Evolutionary conservation across 2,797 vertebrate species (phyloP).

Genomic region (Eurystomus glaucurus): DNA sequence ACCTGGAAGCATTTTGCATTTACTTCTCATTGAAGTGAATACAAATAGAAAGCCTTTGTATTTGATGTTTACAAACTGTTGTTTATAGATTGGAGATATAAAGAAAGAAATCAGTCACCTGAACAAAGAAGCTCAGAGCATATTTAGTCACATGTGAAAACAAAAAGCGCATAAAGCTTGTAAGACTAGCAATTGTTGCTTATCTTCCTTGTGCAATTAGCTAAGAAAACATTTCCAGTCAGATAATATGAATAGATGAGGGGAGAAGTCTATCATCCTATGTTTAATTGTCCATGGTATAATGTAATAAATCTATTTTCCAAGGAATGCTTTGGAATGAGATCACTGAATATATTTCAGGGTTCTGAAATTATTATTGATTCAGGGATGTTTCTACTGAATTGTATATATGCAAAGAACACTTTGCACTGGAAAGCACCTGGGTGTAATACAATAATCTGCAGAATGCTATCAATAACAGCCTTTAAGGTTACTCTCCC

Average conservation of each 20-base stretch:
- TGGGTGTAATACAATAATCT: neutral
- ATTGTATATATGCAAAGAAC: neutral
- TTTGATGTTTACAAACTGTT: neutral
- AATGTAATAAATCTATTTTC: slow-evolving; percentile 49
- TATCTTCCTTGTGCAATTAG: neutral
- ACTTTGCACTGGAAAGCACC: neutral
- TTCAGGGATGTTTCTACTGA: neutral
- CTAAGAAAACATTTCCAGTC: slow-evolving; percentile 40
- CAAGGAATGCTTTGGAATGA: neutral
- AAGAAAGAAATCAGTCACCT: neutral
- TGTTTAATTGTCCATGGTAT: slow-evolving; percentile 36
- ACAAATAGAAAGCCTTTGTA: neutral
- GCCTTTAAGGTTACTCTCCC: neutral
- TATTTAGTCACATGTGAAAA: neutral
- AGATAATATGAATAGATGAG: slow-evolving; percentile 39
- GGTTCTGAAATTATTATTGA: slow-evolving; percentile 37
- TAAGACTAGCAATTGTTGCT: neutral
- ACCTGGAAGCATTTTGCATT: neutral
- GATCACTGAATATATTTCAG: neutral
- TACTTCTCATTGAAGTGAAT: neutral
- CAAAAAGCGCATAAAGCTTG: neutral
- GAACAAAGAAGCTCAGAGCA: neutral
- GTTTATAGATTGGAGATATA: neutral
- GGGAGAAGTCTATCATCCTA: slow-evolving; percentile 5
- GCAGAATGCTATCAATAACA: neutral